Evolutionary conservation across 64 coral and sea anemone species (phyloP), one percentile per base, ranked within the genome.

Genomic region (Montipora efflorescens): DNA sequence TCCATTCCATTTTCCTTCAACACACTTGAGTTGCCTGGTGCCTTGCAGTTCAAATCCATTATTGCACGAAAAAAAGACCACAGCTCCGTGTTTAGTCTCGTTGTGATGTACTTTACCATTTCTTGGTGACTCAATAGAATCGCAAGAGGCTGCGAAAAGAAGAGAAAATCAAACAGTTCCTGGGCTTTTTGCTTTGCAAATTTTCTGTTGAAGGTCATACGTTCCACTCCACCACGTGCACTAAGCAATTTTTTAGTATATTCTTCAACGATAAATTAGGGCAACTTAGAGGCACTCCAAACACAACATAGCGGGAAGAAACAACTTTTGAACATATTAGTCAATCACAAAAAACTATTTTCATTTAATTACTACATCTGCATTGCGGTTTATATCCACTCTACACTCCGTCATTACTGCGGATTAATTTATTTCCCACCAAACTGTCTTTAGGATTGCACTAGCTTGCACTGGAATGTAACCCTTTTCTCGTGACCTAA

Each of bases 1-100:
- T 47, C 18, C 69, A 46, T 73, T 92, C 81, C 91, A 92, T 84
- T 9, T 68, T 16, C 82, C 91, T 1, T 87, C 57, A 14, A 57
- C 19, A 25, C 91, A 93, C 1, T 21, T 87, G 20, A 93, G 21
- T 5, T n/a, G 9, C 23, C 13, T 44, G 4, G 11, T 16, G 1
- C 82, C 91, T 50, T 67, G 15, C 0, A 86, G 16, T 68, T 71
- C 21, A 49, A 87, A 93, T 12, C 91, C 91, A 4, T 67, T 12
- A 20, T 85, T 85, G 53, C 91, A 93, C 0, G 68, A 36, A 66
- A 79, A 86, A 0, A 16, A 16, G 45, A 93, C 19, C 9, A 20
- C 0, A 5, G 58, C 58, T 8, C 28, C 55, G 8, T 83, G 81
- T 19, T 18, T 7, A 8, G 16, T 67, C 8, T 19, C 13, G 25